Base-by-base conservation (phyloP, 2,888 invertebrate species). In the Conistra vaccinii region DNA sequence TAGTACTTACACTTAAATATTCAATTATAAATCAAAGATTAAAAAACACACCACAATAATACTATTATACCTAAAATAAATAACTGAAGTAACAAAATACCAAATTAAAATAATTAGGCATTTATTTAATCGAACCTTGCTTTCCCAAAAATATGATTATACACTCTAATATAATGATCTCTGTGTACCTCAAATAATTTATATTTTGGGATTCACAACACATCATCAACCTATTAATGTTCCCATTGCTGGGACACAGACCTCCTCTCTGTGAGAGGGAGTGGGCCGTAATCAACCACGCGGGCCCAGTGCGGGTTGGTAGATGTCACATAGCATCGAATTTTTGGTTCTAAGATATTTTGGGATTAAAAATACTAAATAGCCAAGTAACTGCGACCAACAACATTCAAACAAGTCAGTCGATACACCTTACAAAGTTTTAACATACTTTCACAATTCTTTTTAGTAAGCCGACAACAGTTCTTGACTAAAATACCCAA, bases 401-500 rank as follows among this genome's bases (percentile, higher is more conserved):
- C 14, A 10, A 5, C 7, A 32, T 53, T 61, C 4, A 53, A 39
- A 58, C 9, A 42, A 5, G n/a, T n/a, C 20, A n/a, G 12, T 23
- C 14, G 17, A 45, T 10, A 42, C 17, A 23, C 61, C 26, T 53
- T 32, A 23, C 53, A 32, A 12, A 39, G 29, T n/a, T 67, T 57
- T 10, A 74, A 53, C 4, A 20, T 5, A 76, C 26, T 53, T 76
- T 51, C 3, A 61, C 23, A 69, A 42, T 14, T 55, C 4, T 29
- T 58, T 10, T 35, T n/a, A n/a, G 14, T 23, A n/a, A 60, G 0
- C 51, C 17, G 29, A 48, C 58, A 45, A 14, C 32, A 66, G 20
- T 26, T 53, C 12, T 60, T 17, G 3, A 23, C 29, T 32, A 48
- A 69, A 69, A 76, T 57, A 66, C n/a, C 65, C 14, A 81, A 62